These are phyloP conservation scores for Mystacornis crossleyi DNA, from an alignment of 2,113 vertebrate genomes.

Conservation along the genomic window DNA sequence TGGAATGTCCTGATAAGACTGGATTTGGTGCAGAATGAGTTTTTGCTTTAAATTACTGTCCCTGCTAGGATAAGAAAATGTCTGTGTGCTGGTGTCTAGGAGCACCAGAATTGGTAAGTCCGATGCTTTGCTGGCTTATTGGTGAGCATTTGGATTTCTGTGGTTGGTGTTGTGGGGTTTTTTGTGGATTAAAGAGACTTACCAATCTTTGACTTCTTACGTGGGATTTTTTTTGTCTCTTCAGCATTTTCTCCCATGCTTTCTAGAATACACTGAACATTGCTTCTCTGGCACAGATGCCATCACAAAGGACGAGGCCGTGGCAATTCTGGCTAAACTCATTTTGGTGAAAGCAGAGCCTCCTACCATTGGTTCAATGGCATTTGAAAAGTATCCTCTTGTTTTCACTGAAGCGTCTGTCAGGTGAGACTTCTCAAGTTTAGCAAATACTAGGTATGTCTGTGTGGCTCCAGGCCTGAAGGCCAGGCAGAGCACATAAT, in stretches of 20 bases:
- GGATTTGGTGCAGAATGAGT: neutral
- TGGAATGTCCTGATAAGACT: neutral
- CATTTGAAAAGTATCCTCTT: slow-evolving; percentile 93
- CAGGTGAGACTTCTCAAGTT: slow-evolving; percentile 73
- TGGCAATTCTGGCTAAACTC: slow-evolving; percentile 85
- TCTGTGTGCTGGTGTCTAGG: neutral
- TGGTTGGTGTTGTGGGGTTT: neutral
- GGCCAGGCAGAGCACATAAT: neutral
- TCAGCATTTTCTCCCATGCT: slow-evolving; percentile 88
- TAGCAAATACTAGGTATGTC: neutral
- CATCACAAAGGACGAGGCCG: slow-evolving; percentile 62
- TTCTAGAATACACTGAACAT: slow-evolving; percentile 82
- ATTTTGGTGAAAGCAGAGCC: slow-evolving; percentile 92
- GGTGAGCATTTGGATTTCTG: neutral
- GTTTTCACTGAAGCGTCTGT: slow-evolving; percentile 76
- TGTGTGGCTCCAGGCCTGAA: neutral
- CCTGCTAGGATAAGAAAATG: neutral
- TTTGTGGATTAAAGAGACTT: neutral
- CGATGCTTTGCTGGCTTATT: neutral
- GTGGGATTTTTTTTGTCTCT: neutral
- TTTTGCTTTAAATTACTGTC: neutral
- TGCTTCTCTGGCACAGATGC: slow-evolving; percentile 74
- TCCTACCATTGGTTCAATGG: slow-evolving; percentile 88
- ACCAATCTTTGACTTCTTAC: neutral
- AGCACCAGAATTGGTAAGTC: neutral